Base-by-base conservation (phyloP, 1,140 invertebrate species). In the Scylla paramamosain region DNA sequence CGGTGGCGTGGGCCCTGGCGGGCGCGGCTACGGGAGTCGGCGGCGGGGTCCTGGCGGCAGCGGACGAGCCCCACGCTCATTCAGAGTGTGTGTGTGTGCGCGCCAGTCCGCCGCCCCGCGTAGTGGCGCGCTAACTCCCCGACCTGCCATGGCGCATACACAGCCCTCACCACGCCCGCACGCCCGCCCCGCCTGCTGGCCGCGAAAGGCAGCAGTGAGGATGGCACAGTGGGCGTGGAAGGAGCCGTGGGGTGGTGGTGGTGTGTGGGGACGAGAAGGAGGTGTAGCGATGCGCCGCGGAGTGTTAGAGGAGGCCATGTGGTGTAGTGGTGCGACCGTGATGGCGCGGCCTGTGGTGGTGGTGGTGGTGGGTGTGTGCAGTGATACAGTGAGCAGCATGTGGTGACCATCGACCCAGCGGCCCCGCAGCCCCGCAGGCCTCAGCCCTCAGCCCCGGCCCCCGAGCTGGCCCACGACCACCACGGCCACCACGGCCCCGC, bases 1-100 rank as follows among this genome's bases (percentile, higher is more conserved):
- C 93, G 94, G 94, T 46, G 82, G 94, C 46, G 94, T 28, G 46
- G 94, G 94, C 82, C 31, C 31, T 16, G 29, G 90, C 83, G 45
- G 87, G 32, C 45, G 93, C 20, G 89, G 31, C 82, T 87, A 29
- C 10, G n/a, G 89, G 32, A 31, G 94, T 91, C 94, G 77, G 94
- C 94, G 90, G 94, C 90, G 94, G 89, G 94, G 88, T 82, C 94
- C 94, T 59, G 83, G 82, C 52, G 90, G 29, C 31, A 48, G 83
- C 20, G 52, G 46, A 32, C 67, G 94, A 95, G 94, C 94, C 94
- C 94, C 94, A 95, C 94, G 94, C 94, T 95, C 94, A 95, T 95
- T 95, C 94, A 95, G 94, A 87, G 94, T 95, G 90, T 95, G 89
- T 91, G 91, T 52, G 94, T 84, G 89, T 82, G 90, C 82, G 90